Conservation (phyloP, 2,888 invertebrate species). For the Andrena camellia region DNA sequence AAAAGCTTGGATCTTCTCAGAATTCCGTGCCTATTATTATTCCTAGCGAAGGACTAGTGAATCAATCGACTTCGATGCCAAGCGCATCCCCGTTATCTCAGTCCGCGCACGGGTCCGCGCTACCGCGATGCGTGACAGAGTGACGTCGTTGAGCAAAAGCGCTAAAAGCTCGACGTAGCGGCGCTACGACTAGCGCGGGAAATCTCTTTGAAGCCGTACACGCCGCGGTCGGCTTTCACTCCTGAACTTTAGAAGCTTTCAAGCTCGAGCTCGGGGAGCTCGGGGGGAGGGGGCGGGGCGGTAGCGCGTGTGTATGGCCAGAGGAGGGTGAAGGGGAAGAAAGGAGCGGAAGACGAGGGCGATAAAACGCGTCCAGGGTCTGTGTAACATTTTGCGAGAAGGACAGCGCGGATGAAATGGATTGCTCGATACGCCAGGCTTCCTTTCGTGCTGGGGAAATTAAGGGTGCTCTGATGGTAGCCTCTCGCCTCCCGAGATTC, state of each 20-base stretch:
- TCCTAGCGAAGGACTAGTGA: too few relatives aligned
- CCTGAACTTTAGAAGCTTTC: conserved; percentile 73
- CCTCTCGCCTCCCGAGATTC: background rate
- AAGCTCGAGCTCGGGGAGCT: conserved; percentile 17
- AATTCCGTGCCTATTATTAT: too few relatives aligned
- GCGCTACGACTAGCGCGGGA: conserved; percentile 58
- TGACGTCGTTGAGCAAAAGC: conserved; percentile 20
- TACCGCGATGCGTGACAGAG: too few relatives aligned
- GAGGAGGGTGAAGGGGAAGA: background rate
- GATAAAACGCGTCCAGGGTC: conserved; percentile 38
- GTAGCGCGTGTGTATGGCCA: background rate
- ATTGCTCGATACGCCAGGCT: conserved; percentile 30
- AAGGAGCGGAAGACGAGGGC: conserved; percentile 8
- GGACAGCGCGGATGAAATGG: conserved; percentile 20
- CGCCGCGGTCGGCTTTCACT: conserved; percentile 69
- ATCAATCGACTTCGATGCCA: too few relatives aligned
- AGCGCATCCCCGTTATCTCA: too few relatives aligned
- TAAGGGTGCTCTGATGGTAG: conserved; percentile 20
- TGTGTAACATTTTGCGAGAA: conserved; percentile 10
- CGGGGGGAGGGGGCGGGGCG: too few relatives aligned
- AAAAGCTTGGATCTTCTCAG: too few relatives aligned
- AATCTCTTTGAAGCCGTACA: conserved; percentile 72
- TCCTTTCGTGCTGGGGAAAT: conserved; percentile 17
- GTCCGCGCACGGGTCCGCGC: too few relatives aligned
- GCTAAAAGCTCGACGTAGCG: conserved; percentile 53